These are phyloP conservation scores for Columbina picui DNA, from an alignment of 2,113 vertebrate genomes.

Conservation along the genomic window DNA sequence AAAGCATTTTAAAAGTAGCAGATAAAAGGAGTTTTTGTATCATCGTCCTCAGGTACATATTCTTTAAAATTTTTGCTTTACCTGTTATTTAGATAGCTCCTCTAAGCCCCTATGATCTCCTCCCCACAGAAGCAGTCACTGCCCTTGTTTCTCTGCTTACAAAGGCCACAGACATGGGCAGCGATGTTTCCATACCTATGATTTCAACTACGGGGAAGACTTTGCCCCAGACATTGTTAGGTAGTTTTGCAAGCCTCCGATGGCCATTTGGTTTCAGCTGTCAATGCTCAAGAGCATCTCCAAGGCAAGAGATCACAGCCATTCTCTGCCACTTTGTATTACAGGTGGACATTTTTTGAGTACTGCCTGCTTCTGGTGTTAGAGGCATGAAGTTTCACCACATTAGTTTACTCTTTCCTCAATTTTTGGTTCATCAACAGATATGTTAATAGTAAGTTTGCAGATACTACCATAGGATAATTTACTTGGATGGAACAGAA, in stretches of 20 bases:
- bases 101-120: neutral
- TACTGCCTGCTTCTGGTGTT: neutral
- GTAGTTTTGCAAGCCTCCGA: neutral
- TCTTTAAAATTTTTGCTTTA: neutral
- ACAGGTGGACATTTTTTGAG: neutral
- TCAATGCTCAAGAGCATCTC: neutral
- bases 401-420: neutral
- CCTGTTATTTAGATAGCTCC: neutral
- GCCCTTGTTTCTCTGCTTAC: neutral
- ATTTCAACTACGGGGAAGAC: neutral
- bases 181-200: neutral
- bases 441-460: neutral
- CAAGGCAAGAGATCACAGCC: neutral
- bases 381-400: neutral
- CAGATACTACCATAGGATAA: neutral
- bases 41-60: rapidly evolving
- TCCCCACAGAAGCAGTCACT: neutral
- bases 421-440: neutral
- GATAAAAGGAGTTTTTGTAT: neutral
- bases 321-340: neutral
- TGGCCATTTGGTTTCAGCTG: neutral
- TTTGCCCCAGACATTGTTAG: neutral
- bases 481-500: neutral
- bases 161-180: rapidly evolving
- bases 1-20: neutral